phyloP scores from a whole-genome alignment of 2,113 vertebrate species.

The Chaenocephalus aceratus region DNA sequence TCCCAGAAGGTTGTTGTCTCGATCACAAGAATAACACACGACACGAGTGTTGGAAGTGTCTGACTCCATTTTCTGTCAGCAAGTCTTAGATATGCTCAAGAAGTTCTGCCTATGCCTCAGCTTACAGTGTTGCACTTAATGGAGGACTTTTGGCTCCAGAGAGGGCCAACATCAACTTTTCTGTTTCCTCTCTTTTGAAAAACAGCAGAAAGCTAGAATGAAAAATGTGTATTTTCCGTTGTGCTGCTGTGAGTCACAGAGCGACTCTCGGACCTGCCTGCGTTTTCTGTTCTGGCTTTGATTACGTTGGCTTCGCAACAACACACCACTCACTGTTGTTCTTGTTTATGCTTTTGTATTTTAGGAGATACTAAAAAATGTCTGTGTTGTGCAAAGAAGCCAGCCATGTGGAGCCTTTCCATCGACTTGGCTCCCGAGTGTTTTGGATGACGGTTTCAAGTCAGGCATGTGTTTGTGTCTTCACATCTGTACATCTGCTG shows the following conservation, averaged over 20 bases:
- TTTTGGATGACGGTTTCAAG: slow-evolving; percentile 40
- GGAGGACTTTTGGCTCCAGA: slow-evolving; percentile 60
- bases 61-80: slow-evolving; percentile 56
- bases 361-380: slow-evolving; percentile 46
- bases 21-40: slow-evolving; percentile 66
- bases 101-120: slow-evolving; percentile 46
- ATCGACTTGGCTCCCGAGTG: slow-evolving; percentile 50
- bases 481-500: slow-evolving; percentile 54
- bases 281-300: slow-evolving; percentile 58
- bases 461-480: slow-evolving; percentile 46
- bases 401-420: slow-evolving; percentile 35
- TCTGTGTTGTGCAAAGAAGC: slow-evolving; percentile 39
- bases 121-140: slow-evolving; percentile 59
- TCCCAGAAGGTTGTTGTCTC: slow-evolving; percentile 63
- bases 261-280: slow-evolving; percentile 54
- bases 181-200: slow-evolving; percentile 64
- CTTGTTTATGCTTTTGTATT: slow-evolving; percentile 61
- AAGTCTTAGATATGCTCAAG: slow-evolving; percentile 41
- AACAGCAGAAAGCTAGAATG: slow-evolving; percentile 45
- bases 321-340: slow-evolving; percentile 48
- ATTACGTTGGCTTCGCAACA: slow-evolving; percentile 62
- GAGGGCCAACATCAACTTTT: slow-evolving; percentile 71
- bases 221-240: slow-evolving; percentile 70
- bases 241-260: slow-evolving; percentile 39
- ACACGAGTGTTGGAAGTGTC: slow-evolving; percentile 42